Base-by-base conservation (phyloP, 2,797 vertebrate genomes). In the Macropodus opercularis region DNA sequence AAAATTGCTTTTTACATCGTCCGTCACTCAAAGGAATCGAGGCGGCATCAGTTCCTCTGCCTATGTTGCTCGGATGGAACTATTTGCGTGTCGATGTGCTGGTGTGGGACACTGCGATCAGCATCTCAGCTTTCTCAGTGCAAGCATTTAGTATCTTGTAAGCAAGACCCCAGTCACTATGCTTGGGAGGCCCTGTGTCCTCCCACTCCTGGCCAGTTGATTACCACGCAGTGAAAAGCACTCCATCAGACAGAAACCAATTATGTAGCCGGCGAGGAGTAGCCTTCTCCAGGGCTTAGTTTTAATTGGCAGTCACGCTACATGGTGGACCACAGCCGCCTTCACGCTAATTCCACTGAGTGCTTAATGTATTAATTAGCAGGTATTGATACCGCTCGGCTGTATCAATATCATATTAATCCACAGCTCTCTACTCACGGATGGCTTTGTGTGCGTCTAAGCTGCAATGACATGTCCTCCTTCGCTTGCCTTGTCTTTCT, bases 331-430 rank as follows among this genome's bases (percentile, higher is more conserved):
- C 70, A 39, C 63, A 69, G 70, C 50, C 44, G n/a, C 80, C 64
- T 59, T 63, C 60, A 18, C 65, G 8, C 67, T 72, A 80, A 87
- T 86, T 80, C 84, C 55, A 44, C 59, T 49, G 60, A 80, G 79
- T 81, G 75, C 64, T 80, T 77, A 83, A 87, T 63, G 61, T 85
- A 81, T 86, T 89, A 83, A 90, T 90, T 81, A 89, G 76, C 69
- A 63, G 64, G 59, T 85, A 90, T 89, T 85, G 84, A 85, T 86
- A 65, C 69, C 67, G 69, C 63, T 70, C 38, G 23, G 72, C 83
- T 76, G 47, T 84, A 86, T 88, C 80, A 85, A 85, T 88, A 90
- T 80, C 71, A 79, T 87, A 89, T 85, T 78, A 82, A 86, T 86
- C 73, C 83, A 63, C 53, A 36, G 42, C 29, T 47, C 63, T 75